Percentiles rank a stretch among this genome's conserved stretches.
Evolutionary conservation across 1,140 invertebrate genomes (phyloP).

Genomic region (Zaprionus camerounensis): DNA sequence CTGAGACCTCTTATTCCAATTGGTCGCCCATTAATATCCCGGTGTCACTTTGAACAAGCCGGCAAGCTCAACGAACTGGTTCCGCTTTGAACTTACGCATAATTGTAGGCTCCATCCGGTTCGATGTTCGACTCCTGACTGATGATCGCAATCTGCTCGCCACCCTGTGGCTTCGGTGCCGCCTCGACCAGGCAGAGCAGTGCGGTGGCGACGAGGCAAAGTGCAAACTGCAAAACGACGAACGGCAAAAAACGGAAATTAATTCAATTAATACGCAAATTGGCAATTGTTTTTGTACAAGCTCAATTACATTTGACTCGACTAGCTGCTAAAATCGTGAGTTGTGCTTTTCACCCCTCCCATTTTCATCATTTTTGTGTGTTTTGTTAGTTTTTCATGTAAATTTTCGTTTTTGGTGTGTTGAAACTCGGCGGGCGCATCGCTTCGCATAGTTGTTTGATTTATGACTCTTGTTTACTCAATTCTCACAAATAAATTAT

Average conservation of each 20-base stretch:
- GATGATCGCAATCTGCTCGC: conserved; percentile 87
- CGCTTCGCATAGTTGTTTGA: conserved; percentile 48
- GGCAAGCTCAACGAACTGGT: conserved; percentile 8
- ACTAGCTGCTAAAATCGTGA: conserved; percentile 31
- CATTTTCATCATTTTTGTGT: neutral
- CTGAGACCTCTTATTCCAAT: no score
- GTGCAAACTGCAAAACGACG: conserved; percentile 62
- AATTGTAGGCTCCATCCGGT: conserved; percentile 88
- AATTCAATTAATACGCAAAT: conserved; percentile 39
- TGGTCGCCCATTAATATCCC: no score
- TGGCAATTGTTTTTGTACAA: conserved; percentile 40
- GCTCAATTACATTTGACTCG: conserved; percentile 30
- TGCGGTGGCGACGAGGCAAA: conserved; percentile 72
- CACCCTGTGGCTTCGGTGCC: conserved; percentile 85
- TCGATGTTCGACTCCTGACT: conserved; percentile 88
- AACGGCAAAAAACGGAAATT: conserved; percentile 47
- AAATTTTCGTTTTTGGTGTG: conserved; percentile 40
- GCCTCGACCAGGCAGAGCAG: conserved; percentile 77
- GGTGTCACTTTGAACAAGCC: neutral
- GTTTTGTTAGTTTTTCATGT: conserved; percentile 4
- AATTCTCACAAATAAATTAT: conserved; percentile 41
- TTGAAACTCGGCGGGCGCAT: conserved; percentile 35
- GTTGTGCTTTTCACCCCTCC: neutral
- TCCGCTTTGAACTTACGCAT: conserved; percentile 82
- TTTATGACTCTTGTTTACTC: conserved; percentile 48